Evolutionary conservation across 2,888 invertebrate species (phyloP).

Genomic region (Meta bourneti): DNA sequence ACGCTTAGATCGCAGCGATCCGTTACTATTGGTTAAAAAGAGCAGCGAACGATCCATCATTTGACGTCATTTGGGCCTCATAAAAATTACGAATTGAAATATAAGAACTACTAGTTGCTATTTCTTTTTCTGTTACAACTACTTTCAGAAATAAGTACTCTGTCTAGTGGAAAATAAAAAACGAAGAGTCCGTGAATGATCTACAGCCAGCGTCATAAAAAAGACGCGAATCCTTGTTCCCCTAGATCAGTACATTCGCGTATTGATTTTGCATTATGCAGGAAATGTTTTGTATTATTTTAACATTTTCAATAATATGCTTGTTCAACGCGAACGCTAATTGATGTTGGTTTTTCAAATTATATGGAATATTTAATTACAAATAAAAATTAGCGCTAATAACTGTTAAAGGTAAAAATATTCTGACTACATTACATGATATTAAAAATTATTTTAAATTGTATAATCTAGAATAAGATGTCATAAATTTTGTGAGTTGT

Average conservation of each 20-base stretch:
- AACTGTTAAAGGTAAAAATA: no score
- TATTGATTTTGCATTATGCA: not conserved
- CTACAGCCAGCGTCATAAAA: not conserved
- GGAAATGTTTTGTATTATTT: not conserved
- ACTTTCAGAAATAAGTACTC: not conserved
- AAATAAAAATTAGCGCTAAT: no score
- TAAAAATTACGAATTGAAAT: not conserved
- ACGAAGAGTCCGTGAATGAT: not conserved
- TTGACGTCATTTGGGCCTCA: not conserved
- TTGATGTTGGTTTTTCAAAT: not conserved
- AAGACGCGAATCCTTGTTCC: not conserved
- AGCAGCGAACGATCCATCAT: not conserved
- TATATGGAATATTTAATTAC: not conserved
- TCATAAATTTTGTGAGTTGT: no score
- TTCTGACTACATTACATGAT: no score
- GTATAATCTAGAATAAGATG: no score
- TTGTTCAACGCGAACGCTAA: not conserved
- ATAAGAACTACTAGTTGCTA: not conserved
- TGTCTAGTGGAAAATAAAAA: not conserved
- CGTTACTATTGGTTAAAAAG: not conserved
- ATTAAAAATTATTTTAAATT: no score
- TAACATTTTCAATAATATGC: not conserved
- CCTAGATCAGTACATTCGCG: not conserved
- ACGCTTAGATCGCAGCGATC: not conserved
- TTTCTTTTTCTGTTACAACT: not conserved